Percentiles rank a stretch among this genome's conserved stretches.
Evolutionary conservation across 2,113 vertebrate species (phyloP).

Genomic region (Odontesthes bonariensis): DNA sequence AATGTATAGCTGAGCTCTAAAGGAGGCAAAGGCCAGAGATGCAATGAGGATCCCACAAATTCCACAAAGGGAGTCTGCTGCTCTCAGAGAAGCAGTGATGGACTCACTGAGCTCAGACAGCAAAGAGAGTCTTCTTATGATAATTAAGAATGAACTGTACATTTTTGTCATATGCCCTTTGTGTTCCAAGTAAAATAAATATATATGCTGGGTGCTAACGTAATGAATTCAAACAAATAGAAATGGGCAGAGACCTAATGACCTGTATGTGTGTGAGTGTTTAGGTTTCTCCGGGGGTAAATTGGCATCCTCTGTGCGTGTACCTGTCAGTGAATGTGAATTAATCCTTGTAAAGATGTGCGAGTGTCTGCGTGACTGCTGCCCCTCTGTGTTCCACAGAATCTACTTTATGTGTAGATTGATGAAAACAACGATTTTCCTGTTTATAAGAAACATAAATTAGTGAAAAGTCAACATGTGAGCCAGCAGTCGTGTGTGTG

Average conservation of each 20-base stretch:
- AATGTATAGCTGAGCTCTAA: too few relatives aligned
- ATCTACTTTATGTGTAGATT: conserved; percentile 54
- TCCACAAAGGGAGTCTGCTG: neutral
- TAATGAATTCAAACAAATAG: conserved; percentile 30
- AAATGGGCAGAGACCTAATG: neutral
- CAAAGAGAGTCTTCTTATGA: conserved; percentile 2
- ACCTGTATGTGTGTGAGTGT: neutral
- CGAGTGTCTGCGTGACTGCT: neutral
- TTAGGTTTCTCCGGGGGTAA: neutral
- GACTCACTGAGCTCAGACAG: conserved; percentile 21
- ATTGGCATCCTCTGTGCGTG: neutral
- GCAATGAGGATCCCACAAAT: neutral
- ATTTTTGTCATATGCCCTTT: conserved; percentile 27
- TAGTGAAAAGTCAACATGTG: conserved; percentile 10
- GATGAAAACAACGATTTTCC: conserved; percentile 40
- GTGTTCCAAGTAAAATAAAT: conserved; percentile 27
- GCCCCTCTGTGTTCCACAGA: conserved; percentile 8
- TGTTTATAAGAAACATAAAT: conserved; percentile 45
- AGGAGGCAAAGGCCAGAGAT: neutral
- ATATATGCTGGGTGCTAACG: conserved; percentile 24
- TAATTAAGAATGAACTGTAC: conserved; percentile 35
- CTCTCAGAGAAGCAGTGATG: conserved; percentile 9
- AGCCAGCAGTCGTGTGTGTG: neutral
- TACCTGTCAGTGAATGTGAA: neutral
- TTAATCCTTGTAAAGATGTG: neutral